Base-by-base conservation (phyloP, 2,113 vertebrate species). In the Psammodynastes pulverulentus region DNA sequence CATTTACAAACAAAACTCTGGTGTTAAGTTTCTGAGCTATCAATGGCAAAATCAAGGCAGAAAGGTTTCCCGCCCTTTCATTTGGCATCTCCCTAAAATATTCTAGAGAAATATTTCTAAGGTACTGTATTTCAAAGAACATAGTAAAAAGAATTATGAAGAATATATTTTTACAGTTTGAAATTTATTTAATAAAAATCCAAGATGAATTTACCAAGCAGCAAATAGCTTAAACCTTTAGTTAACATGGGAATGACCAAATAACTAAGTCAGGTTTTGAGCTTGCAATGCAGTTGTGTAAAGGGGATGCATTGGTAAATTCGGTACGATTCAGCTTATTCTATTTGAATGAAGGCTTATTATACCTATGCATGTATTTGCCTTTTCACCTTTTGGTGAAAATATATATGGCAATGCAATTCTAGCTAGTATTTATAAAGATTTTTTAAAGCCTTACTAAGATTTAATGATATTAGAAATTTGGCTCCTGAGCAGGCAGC, bases 1-100 rank as follows among this genome's bases (percentile, higher is more conserved):
- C 94, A 94, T 96, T 96, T 95, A 96, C 95, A 96, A 67, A 97
- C 95, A 96, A 94, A 92, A 13, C 94, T 93, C 94, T 88, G 91
- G 89, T 92, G 93, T 97, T 96, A 95, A 93, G 91, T 95, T 96
- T 94, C 92, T 93, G 89, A 93, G 93, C 90, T 94, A 94, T 95
- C 95, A 96, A 94, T 95, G 93, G 94, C 92, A 95, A 89, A 91
- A 95, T 95, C 90, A 54, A 45, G 92, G 94, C 94, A 56, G 15
- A 79, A 79, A 88, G 72, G 46, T 1, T 86, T 0, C n/a, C 91
- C 54, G 48, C 9, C 92, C 79, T 48, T 92, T 62, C 12, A 93
- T 89, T 92, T 94, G 87, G 29, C 56, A 53, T 21, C 24, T 92
- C 9, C 4, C 39, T 23, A 39, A 56, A 92, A 86, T 1, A 88